These are phyloP conservation scores for Acrobasis repandana DNA, from an alignment of 2,888 invertebrate genomes.

Conservation along the genomic window DNA sequence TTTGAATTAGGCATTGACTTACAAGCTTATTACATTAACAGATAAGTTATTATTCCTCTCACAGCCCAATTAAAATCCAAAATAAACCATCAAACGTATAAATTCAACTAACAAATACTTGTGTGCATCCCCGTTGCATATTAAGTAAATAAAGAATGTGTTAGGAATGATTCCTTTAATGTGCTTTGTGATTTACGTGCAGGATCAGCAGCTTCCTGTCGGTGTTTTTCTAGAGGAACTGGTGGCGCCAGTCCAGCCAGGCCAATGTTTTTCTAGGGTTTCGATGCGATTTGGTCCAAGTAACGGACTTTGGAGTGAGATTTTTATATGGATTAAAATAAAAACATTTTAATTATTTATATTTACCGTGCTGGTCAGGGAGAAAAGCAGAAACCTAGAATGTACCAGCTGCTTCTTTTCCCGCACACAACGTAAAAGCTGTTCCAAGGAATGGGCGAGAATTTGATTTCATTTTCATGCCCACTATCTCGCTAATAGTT, in stretches of 20 bases:
- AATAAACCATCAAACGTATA: slow-evolving; percentile 15
- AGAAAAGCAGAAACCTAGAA: too few relatives aligned
- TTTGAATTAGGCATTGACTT: neutral
- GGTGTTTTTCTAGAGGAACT: slow-evolving; percentile 56
- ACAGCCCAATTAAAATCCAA: slow-evolving; percentile 15
- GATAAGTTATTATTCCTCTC: slow-evolving; percentile 9
- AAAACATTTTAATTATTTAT: too few relatives aligned
- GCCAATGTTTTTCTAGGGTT: slow-evolving; percentile 49
- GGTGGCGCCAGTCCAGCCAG: slow-evolving; percentile 48
- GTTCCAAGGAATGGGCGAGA: too few relatives aligned
- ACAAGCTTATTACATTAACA: neutral
- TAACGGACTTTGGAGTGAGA: slow-evolving; percentile 25
- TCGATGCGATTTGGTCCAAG: slow-evolving; percentile 35
- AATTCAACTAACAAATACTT: slow-evolving; percentile 17
- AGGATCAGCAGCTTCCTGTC: slow-evolving; percentile 59
- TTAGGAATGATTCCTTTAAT: slow-evolving; percentile 49
- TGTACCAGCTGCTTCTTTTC: too few relatives aligned
- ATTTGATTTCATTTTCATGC: too few relatives aligned
- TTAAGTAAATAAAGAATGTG: slow-evolving; percentile 30
- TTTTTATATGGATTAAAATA: neutral
- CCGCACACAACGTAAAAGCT: too few relatives aligned
- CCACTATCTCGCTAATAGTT: too few relatives aligned
- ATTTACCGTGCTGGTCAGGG: too few relatives aligned
- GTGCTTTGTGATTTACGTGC: slow-evolving; percentile 55
- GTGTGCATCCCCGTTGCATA: slow-evolving; percentile 20